These are phyloP conservation scores for Variabilichromis moorii DNA, from an alignment of 2,113 vertebrate genomes.

Conservation along the genomic window DNA sequence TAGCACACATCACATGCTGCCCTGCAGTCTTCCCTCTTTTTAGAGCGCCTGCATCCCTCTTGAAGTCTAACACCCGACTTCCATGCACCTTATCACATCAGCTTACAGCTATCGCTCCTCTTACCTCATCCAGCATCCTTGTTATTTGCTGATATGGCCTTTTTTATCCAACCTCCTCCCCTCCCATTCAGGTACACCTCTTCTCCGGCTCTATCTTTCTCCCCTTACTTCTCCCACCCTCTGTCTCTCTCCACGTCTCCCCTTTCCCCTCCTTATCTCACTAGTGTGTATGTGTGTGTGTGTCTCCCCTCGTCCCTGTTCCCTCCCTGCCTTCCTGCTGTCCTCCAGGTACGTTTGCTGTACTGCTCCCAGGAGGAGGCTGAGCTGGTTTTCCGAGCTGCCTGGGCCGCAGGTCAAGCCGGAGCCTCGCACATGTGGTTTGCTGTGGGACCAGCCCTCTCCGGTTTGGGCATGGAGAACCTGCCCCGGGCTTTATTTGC, in stretches of 20 bases:
- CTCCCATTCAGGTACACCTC: constrained; percentile 15
- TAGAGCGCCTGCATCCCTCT: background rate
- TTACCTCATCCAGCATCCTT: constrained; percentile 10
- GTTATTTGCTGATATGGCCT: constrained; percentile 28
- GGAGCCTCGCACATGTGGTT: constrained; percentile 92
- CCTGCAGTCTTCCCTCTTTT: background rate
- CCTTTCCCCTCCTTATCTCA: constrained; percentile 67
- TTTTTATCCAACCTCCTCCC: constrained; percentile 14
- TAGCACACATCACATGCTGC: background rate
- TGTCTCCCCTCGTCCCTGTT: constrained; percentile 45
- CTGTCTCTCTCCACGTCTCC: constrained; percentile 55
- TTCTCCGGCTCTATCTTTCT: constrained; percentile 28
- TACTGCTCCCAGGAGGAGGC: constrained; percentile 93
- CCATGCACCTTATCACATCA: constrained; percentile 39
- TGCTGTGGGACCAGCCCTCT: constrained; percentile 83
- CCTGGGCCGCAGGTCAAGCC: constrained; percentile 81
- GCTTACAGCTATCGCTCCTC: constrained; percentile 25
- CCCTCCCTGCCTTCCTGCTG: constrained; percentile 45
- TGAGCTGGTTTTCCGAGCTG: constrained; percentile 82
- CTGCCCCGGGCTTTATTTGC: constrained; percentile 84
- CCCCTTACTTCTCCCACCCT: constrained; percentile 35
- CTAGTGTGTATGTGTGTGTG: constrained; percentile 61
- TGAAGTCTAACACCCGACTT: constrained; percentile 9
- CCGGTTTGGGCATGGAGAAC: constrained; percentile 75
- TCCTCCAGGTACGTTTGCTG: constrained; percentile 81